Percentiles rank a stretch among this genome's conserved stretches.
Conservation (phyloP, 2,797 vertebrate species). For the Xyrichtys novacula region DNA sequence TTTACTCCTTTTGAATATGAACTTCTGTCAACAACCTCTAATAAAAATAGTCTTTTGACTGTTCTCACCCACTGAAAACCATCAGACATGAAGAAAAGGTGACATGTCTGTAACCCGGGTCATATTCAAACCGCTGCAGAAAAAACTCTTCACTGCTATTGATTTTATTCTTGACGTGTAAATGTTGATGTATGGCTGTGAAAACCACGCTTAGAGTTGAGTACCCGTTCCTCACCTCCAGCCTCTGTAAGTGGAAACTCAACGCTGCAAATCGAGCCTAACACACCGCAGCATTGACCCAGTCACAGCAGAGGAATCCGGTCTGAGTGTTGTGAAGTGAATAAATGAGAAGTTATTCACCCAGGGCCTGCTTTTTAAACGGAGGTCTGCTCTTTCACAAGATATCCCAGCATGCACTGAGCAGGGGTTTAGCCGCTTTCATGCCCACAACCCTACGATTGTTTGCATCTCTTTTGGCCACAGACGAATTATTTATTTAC, state of each 20-base stretch:
- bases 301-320: slow-evolving; percentile 30
- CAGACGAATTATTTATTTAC: slow-evolving; percentile 78
- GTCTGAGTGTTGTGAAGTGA: slow-evolving; percentile 31
- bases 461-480: slow-evolving; percentile 49
- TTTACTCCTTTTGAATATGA: not conserved
- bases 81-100: slow-evolving; percentile 6
- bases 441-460: slow-evolving; percentile 46
- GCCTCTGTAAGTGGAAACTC: slow-evolving; percentile 30
- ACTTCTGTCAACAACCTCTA: not conserved
- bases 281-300: slow-evolving; percentile 29
- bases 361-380: slow-evolving; percentile 15
- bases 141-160: slow-evolving; percentile 20
- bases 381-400: slow-evolving; percentile 14
- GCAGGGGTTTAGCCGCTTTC: slow-evolving; percentile 12
- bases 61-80: not conserved
- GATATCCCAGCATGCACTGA: slow-evolving; percentile 18
- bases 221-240: slow-evolving; percentile 39
- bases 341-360: slow-evolving; percentile 30
- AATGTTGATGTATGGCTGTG: slow-evolving; percentile 40
- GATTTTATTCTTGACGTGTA: slow-evolving; percentile 30
- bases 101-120: not conserved
- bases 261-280: slow-evolving; percentile 29
- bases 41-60: not conserved
- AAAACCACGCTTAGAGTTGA: slow-evolving; percentile 42
- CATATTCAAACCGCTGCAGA: slow-evolving; percentile 16